Evolutionary conservation across 2,113 vertebrate genomes (phyloP).

Genomic region (Plectropomus leopardus): DNA sequence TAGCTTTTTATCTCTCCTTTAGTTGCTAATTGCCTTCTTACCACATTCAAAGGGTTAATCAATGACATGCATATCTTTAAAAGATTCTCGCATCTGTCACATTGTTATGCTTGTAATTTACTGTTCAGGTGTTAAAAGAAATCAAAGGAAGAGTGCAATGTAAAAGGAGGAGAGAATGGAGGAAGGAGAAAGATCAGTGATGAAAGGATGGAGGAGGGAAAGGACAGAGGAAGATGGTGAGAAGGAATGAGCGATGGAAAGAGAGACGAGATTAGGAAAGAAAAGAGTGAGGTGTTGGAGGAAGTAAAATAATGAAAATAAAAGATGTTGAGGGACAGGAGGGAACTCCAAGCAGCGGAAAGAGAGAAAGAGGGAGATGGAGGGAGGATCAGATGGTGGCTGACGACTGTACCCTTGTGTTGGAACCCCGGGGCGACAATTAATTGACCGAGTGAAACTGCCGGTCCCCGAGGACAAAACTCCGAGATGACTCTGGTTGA

Average conservation of each 20-base stretch:
- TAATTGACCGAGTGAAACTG: constrained; percentile 16
- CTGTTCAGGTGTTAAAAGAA: not conserved
- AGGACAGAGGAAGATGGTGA: not conserved
- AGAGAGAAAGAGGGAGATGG: not conserved
- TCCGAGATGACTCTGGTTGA: not conserved
- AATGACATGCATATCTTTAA: not conserved
- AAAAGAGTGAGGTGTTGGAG: not conserved
- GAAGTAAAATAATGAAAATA: not conserved
- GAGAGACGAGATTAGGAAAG: not conserved
- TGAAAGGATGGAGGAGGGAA: not conserved
- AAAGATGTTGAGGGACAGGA: not conserved
- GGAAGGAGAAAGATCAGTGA: not conserved
- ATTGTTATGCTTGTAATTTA: not conserved
- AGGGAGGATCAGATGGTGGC: not conserved
- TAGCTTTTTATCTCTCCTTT: too few relatives aligned
- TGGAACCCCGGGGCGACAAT: constrained; percentile 10
- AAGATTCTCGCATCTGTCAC: not conserved
- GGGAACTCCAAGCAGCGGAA: not conserved
- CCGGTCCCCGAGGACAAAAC: not conserved
- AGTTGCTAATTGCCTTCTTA: too few relatives aligned
- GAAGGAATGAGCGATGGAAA: not conserved
- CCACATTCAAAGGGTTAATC: too few relatives aligned
- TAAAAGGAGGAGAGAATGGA: not conserved
- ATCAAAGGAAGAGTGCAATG: not conserved
- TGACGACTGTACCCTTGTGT: not conserved